A percentile compares a stretch with the other conserved stretches of the same genome.
Conservation (phyloP, 2,113 vertebrate genomes). For the Arizona elegans region DNA sequence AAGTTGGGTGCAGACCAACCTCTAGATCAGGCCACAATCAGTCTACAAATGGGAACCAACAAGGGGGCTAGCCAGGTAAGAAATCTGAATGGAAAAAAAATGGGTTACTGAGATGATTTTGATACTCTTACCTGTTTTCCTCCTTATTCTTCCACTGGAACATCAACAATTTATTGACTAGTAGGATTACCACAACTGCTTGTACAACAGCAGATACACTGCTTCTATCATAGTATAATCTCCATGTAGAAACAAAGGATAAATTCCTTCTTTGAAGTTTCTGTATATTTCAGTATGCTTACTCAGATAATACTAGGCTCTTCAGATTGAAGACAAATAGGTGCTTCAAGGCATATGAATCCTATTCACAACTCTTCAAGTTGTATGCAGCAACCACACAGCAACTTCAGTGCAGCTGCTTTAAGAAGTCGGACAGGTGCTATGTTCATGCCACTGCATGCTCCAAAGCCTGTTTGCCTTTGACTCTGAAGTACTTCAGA, state of each 20-base stretch:
- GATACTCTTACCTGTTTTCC: background rate
- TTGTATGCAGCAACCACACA: background rate
- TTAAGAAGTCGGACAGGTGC: background rate
- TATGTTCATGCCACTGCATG: background rate
- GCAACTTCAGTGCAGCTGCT: background rate
- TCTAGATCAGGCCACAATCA: conserved; percentile 89
- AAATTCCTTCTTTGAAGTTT: background rate
- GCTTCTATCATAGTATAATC: background rate
- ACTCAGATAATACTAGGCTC: background rate
- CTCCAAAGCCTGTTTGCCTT: background rate
- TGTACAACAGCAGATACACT: background rate
- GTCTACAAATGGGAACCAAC: conserved; percentile 95
- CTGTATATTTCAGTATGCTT: background rate
- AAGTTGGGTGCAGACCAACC: conserved; percentile 85
- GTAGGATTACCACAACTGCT: background rate
- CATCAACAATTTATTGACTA: background rate
- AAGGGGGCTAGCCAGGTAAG: conserved; percentile 91
- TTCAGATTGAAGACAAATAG: background rate
- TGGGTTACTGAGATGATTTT: background rate
- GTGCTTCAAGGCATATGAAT: background rate
- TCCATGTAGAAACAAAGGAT: background rate
- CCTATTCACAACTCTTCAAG: background rate
- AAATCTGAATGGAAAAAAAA: background rate
- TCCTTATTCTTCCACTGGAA: background rate
- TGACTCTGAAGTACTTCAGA: background rate